Base-by-base conservation (phyloP, 2,113 vertebrate species). In the Misgurnus anguillicaudatus region DNA sequence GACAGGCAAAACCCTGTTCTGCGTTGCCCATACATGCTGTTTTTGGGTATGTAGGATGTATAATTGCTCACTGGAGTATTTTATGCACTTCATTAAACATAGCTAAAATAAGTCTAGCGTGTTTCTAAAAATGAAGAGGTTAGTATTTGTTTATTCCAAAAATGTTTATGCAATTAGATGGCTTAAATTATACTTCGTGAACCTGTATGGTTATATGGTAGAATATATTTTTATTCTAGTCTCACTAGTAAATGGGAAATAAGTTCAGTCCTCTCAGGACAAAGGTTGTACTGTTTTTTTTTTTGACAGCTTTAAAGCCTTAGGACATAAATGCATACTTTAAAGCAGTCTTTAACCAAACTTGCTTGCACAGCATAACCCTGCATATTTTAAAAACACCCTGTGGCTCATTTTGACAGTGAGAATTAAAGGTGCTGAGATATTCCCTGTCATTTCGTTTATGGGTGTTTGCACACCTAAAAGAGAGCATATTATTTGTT, bases 1-100 rank as follows among this genome's bases (percentile, higher is more conserved):
- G 91, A 89, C 90, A 88, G 88, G 87, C 83, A 85, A 87, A 88
- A 88, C 86, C 80, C 89, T 85, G 85, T 84, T 86, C 84, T 87
- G 71, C 5, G 21, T 21, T 74, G 41, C 4, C 83, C 87, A 89
- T 89, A 91, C 90, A 88, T 90, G 89, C 90, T 83, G 77, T 62
- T 60, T 69, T 21, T 62, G 31, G 57, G 62, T 45, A 14, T 48
- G 71, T 74, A 62, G 71, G 71, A 61, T 31, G 71, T 19, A 11
- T 47, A 74, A 62, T 74, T 62, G 57, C 71, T 61, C 61, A 8
- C 21, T 74, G n/a, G 71, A 42, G 71, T 74, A 74, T 45, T 57
- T 74, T 47, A 47, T 62, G 41, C 41, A 31, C 57, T 74, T 74
- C 58, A 74, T 31, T 62, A 74, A 42, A 60, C 39, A 24, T 16